Conservation (phyloP, 1,140 invertebrate species). For the Andrena cerasifolii region DNA sequence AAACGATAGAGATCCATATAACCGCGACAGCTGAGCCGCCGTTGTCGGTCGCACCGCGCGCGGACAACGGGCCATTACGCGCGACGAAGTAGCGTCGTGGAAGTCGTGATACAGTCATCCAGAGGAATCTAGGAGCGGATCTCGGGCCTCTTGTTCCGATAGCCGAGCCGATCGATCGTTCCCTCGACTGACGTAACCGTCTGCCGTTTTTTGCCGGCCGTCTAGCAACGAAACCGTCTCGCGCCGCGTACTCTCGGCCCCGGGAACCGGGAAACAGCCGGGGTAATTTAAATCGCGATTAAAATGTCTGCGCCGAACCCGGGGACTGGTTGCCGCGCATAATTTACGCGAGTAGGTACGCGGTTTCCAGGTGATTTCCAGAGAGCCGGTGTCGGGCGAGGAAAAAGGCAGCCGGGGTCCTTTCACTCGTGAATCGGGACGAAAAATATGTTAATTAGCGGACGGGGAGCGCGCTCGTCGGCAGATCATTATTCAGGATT, state of each 20-base stretch:
- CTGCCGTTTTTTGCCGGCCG: neutral
- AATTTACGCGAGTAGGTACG: neutral
- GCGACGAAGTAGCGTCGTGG: neutral
- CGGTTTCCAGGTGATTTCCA: slow-evolving; percentile 17
- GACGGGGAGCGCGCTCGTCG: slow-evolving; percentile 4
- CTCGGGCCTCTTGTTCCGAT: neutral
- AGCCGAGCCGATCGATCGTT: neutral
- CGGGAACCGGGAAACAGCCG: neutral
- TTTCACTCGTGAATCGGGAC: slow-evolving; percentile 62
- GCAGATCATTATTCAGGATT: slow-evolving; percentile 68
- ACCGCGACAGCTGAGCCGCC: neutral
- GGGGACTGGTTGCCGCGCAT: neutral
- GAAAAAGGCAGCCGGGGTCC: slow-evolving; percentile 31
- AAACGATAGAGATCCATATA: neutral
- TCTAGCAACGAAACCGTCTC: neutral
- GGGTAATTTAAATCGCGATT: neutral
- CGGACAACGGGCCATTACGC: neutral
- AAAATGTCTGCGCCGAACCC: neutral
- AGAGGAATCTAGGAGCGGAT: too few species aligned
- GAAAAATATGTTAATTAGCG: slow-evolving; percentile 69
- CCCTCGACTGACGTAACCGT: neutral
- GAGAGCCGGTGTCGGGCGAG: neutral
- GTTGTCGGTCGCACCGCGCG: neutral
- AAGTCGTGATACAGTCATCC: too few species aligned
- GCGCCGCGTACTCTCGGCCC: neutral